These are phyloP conservation scores for Caenorhabditis plicata DNA, from an alignment of 2,888 invertebrate species.

Conservation along the genomic window DNA sequence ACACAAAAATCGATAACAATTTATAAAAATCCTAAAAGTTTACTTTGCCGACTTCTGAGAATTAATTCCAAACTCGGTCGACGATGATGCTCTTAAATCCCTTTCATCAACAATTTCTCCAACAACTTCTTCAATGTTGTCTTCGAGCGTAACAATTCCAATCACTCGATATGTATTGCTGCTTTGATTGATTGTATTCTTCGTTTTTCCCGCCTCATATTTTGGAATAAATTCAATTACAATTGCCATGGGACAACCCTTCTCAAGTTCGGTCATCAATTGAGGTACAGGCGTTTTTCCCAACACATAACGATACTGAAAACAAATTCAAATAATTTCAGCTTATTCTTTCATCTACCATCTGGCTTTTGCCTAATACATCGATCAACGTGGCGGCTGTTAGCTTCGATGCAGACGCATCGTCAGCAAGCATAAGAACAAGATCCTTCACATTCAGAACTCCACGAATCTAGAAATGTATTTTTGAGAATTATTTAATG, in stretches of 20 bases:
- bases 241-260: constrained; percentile 38
- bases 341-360: constrained; percentile 6
- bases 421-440: constrained; percentile 20
- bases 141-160: constrained; percentile 43
- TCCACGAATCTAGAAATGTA: constrained; percentile 16
- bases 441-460: constrained; percentile 18
- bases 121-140: constrained; percentile 40
- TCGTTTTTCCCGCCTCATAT: neutral
- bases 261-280: constrained; percentile 32
- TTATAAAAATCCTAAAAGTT: too few species aligned
- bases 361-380: constrained; percentile 15
- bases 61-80: too few species aligned
- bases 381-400: constrained; percentile 15
- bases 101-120: constrained; percentile 45
- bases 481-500: neutral
- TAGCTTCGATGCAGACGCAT: constrained; percentile 8
- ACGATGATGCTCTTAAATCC: too few species aligned
- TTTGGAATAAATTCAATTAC: constrained; percentile 14
- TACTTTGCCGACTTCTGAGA: too few species aligned
- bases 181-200: neutral
- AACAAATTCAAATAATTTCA: neutral
- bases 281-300: constrained; percentile 20
- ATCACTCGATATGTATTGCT: constrained; percentile 11
- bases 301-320: constrained; percentile 34
- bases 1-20: too few species aligned